A percentile compares a stretch with the other conserved stretches of the same genome.
These are phyloP conservation scores for Corvus cornix DNA, from an alignment of 2,113 vertebrate species.

Conservation along the genomic window DNA sequence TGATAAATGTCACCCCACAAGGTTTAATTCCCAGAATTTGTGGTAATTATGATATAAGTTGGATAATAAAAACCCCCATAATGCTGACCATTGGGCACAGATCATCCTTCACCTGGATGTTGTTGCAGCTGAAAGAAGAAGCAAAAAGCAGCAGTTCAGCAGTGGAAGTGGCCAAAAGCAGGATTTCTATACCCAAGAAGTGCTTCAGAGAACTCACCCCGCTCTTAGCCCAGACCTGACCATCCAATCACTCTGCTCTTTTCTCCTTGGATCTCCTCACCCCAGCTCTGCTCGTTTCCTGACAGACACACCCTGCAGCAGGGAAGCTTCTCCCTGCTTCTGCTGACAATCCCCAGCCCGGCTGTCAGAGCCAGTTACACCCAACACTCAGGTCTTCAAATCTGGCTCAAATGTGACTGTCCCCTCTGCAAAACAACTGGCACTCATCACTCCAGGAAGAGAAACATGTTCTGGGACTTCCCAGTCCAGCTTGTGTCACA, in stretches of 20 bases:
- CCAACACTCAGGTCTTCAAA: fast-evolving
- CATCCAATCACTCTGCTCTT: fast-evolving
- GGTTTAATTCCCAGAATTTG: neutral
- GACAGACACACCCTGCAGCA: fast-evolving
- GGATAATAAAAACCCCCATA: neutral
- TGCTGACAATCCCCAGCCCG: neutral
- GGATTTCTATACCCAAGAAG: neutral
- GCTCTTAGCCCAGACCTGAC: fast-evolving
- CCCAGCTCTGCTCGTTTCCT: neutral
- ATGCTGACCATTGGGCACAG: neutral
- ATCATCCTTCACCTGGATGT: neutral
- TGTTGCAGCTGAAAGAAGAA: neutral
- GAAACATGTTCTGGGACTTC: fast-evolving
- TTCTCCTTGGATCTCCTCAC: neutral
- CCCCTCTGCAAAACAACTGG: fast-evolving
- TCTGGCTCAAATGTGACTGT: neutral
- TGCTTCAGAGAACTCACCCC: neutral
- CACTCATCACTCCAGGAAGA: neutral
- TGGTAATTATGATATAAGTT: neutral
- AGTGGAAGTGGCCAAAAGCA: neutral
- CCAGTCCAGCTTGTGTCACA: neutral
- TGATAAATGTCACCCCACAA: neutral
- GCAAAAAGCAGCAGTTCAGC: neutral
- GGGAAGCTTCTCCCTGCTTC: neutral
- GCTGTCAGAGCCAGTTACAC: neutral